Conservation (phyloP, 1,140 invertebrate genomes). For the Himalopsyche phryganea region DNA sequence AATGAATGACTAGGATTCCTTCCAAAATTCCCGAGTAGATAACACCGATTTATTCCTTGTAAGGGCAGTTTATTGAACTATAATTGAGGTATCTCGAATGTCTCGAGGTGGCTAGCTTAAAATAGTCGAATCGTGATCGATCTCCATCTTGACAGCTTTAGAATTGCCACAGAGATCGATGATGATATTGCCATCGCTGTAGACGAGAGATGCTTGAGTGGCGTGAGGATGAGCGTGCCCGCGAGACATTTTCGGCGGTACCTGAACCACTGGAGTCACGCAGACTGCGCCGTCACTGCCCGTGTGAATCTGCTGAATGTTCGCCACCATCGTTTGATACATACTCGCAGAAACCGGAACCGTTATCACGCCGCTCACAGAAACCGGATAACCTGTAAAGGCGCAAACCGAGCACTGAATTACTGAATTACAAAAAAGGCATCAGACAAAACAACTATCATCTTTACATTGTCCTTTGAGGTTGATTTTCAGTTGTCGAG, state of each 20-base stretch:
- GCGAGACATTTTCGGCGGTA: conserved; percentile 46
- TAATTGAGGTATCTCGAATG: not conserved
- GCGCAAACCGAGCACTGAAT: not conserved
- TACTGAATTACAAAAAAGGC: not conserved
- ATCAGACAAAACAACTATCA: too few relatives aligned
- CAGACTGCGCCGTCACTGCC: conserved; percentile 75
- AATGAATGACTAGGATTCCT: too few relatives aligned
- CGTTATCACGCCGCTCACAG: conserved; percentile 91
- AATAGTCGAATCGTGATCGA: conserved; percentile 14
- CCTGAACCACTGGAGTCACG: conserved; percentile 77
- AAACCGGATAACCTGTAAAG: conserved; percentile 72
- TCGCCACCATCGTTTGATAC: conserved; percentile 94
- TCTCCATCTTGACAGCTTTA: conserved; percentile 20
- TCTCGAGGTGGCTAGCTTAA: conserved; percentile 7
- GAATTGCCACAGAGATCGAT: conserved; percentile 20
- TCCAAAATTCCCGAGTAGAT: too few relatives aligned
- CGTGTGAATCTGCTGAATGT: conserved; percentile 77
- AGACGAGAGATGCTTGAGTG: conserved; percentile 11
- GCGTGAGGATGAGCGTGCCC: not conserved
- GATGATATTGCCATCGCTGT: conserved; percentile 25
- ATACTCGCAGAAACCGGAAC: conserved; percentile 91
- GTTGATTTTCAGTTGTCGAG: too few relatives aligned
- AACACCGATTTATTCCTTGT: too few relatives aligned
- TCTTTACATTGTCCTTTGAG: too few relatives aligned
- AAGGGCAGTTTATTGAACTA: too few relatives aligned